A percentile compares a stretch with the other conserved stretches of the same genome.
Evolutionary conservation across 2,797 vertebrate genomes (phyloP).

Genomic region (Sphenopsis melanotis): DNA sequence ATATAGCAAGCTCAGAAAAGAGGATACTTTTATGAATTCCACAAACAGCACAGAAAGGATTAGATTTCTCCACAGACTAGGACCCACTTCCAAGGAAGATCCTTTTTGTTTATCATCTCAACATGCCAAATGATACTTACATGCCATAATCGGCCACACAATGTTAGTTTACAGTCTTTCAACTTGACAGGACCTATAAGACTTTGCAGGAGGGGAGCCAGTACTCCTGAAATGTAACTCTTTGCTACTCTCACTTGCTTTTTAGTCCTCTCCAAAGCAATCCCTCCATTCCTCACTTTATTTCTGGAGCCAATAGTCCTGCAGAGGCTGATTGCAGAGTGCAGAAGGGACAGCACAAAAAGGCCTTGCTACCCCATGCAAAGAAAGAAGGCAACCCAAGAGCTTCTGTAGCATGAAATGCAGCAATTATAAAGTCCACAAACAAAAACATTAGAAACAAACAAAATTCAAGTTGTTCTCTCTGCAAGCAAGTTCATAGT

Average conservation of each 20-base stretch:
- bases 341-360: neutral
- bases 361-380: neutral
- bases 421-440: neutral
- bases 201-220: neutral
- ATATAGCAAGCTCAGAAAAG: neutral
- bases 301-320: neutral
- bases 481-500: neutral
- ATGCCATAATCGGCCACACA: neutral
- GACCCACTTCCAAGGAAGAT: neutral
- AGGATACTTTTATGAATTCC: neutral
- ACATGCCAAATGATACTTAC: neutral
- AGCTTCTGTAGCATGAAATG: neutral
- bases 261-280: neutral
- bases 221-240: neutral
- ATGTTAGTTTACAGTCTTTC: neutral
- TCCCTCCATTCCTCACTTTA: neutral
- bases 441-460: neutral
- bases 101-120: neutral
- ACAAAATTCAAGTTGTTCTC: neutral
- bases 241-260: neutral
- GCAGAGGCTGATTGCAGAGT: neutral
- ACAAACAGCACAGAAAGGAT: neutral
- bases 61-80: neutral
- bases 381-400: neutral
- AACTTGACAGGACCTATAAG: neutral